A percentile compares a stretch with the other conserved stretches of the same genome.
These are phyloP conservation scores for Zosterops pallidus DNA, from an alignment of 2,113 vertebrate genomes.

Conservation along the genomic window DNA sequence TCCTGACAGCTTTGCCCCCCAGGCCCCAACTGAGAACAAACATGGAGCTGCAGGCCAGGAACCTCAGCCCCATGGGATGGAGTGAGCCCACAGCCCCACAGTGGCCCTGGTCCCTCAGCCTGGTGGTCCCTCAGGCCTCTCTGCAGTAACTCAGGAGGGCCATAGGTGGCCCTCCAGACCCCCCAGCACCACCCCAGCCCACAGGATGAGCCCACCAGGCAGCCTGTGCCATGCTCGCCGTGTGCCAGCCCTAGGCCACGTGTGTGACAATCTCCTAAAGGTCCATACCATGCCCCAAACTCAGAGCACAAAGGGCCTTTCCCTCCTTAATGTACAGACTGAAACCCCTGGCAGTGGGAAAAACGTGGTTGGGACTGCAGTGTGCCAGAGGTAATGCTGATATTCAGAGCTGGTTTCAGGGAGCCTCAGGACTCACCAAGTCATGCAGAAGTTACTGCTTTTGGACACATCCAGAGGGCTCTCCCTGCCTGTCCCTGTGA, in stretches of 20 bases:
- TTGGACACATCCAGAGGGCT: background rate
- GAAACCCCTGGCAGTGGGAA: background rate
- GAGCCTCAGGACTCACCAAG: background rate
- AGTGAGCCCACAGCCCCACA: background rate
- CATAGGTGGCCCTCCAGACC: background rate
- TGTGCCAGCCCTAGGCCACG: background rate
- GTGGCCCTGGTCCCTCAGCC: background rate
- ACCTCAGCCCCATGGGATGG: background rate
- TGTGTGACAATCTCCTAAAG: background rate
- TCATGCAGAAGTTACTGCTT: background rate
- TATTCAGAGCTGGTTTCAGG: background rate
- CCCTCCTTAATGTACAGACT: background rate
- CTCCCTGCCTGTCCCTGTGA: background rate
- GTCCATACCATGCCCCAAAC: background rate
- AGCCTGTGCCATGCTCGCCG: rapidly evolving
- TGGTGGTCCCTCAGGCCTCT: background rate
- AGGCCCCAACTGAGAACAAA: background rate
- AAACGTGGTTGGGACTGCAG: background rate
- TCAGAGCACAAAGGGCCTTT: background rate
- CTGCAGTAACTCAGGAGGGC: background rate
- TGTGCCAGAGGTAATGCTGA: background rate
- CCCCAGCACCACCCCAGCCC: background rate
- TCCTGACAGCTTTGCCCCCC: background rate
- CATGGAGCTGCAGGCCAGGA: background rate
- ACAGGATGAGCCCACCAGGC: background rate